Evolutionary conservation across 1,140 invertebrate genomes (phyloP).

Genomic region (Leptopilina boulardi): DNA sequence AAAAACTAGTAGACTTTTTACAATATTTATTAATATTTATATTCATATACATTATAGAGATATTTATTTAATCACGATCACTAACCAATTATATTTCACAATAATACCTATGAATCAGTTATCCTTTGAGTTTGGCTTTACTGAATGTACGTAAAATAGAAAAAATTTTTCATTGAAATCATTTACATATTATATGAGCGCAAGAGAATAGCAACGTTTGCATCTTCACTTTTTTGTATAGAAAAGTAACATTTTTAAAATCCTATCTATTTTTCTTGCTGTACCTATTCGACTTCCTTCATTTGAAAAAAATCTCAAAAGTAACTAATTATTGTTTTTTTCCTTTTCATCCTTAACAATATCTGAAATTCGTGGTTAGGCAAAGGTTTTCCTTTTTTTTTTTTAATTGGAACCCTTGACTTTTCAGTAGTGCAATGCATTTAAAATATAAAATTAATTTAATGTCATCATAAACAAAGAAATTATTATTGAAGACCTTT

Average conservation of each 20-base stretch:
- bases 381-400: not conserved
- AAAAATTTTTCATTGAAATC: constrained; percentile 61
- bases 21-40: constrained; percentile 52
- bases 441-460: not conserved
- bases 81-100: constrained; percentile 54
- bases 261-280: constrained; percentile 11
- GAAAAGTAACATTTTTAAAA: constrained; percentile 50
- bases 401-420: not conserved
- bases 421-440: not conserved
- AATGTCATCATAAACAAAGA: constrained; percentile 2
- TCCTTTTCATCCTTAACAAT: not conserved
- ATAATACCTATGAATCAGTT: constrained; percentile 48
- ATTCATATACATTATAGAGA: constrained; percentile 48
- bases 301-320: constrained; percentile 27
- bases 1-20: constrained; percentile 37
- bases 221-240: constrained; percentile 37
- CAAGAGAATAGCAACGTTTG: constrained; percentile 40
- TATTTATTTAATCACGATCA: constrained; percentile 53
- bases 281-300: not conserved
- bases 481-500: constrained; percentile 9
- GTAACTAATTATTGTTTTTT: constrained; percentile 6
- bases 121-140: constrained; percentile 51
- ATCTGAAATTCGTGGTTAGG: constrained; percentile 5
- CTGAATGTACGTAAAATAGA: constrained; percentile 64
- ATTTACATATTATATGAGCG: constrained; percentile 53